Evolutionary conservation across 2,888 invertebrate genomes (phyloP).

Genomic region (Ganaspis brasiliensis): DNA sequence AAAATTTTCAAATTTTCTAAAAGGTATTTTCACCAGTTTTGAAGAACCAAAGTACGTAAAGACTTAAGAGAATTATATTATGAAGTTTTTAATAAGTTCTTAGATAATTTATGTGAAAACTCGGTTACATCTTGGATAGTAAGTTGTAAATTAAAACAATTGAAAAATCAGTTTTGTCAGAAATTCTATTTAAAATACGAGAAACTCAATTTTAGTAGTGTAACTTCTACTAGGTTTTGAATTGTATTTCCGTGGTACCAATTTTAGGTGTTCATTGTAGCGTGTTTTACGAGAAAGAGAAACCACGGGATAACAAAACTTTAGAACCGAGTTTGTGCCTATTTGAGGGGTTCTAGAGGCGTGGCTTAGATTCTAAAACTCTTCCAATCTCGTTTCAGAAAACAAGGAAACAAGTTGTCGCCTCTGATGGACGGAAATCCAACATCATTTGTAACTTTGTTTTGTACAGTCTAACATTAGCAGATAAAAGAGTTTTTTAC

Average conservation of each 20-base stretch:
- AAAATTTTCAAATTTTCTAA: too few relatives aligned
- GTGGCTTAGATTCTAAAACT: conserved; percentile 60
- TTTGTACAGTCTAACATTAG: not conserved
- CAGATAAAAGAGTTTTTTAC: conserved; percentile 1
- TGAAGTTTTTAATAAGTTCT: too few relatives aligned
- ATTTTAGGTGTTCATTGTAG: conserved; percentile 21
- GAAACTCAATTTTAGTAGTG: conserved; percentile 6
- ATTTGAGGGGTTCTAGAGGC: conserved; percentile 51
- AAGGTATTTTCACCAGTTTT: too few relatives aligned
- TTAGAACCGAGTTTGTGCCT: conserved; percentile 57
- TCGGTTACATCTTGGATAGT: too few relatives aligned
- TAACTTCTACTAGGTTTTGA: conserved; percentile 5
- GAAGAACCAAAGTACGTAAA: too few relatives aligned
- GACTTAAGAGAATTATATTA: too few relatives aligned
- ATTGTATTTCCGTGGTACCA: not conserved
- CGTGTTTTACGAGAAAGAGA: conserved; percentile 39
- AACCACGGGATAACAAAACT: conserved; percentile 51
- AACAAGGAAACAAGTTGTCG: conserved; percentile 28
- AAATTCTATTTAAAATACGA: not conserved
- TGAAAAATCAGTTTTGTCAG: not conserved
- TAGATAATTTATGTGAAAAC: too few relatives aligned
- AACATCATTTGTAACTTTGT: conserved; percentile 53
- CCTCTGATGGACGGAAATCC: conserved; percentile 23
- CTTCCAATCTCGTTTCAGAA: conserved; percentile 58
- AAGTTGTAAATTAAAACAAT: too few relatives aligned